phyloP scores from a whole-genome alignment of 2,888 invertebrate species.

The Bugula neritina region DNA sequence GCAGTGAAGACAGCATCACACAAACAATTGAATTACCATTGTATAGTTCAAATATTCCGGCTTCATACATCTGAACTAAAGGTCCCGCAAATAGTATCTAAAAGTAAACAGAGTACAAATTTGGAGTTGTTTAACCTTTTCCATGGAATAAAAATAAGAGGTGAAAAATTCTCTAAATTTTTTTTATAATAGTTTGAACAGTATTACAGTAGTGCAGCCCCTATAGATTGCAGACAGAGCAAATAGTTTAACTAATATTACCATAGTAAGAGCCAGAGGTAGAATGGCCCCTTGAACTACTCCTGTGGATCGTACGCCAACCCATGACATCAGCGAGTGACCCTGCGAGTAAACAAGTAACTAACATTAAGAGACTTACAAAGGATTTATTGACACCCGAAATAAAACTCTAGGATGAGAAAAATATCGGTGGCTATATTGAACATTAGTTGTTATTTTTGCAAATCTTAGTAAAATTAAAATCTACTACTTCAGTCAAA shows the following conservation, averaged over 20 bases:
- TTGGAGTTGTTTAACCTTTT: not conserved
- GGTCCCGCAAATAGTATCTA: constrained; percentile 50
- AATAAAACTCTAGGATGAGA: too few relatives aligned
- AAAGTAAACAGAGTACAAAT: constrained; percentile 57
- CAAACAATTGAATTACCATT: constrained; percentile 37
- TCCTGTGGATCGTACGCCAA: constrained; percentile 72
- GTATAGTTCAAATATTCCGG: constrained; percentile 48
- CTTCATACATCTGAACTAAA: constrained; percentile 46
- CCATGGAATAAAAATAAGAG: not conserved
- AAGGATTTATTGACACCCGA: too few relatives aligned
- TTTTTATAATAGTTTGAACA: too few relatives aligned
- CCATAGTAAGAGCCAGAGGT: constrained; percentile 64
- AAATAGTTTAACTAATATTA: constrained; percentile 31
- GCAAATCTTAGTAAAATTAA: too few relatives aligned
- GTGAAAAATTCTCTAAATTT: not conserved
- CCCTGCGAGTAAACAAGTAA: constrained; percentile 36
- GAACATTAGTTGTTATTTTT: too few relatives aligned
- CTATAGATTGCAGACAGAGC: too few relatives aligned
- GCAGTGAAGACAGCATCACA: too few relatives aligned
- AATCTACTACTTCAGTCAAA: too few relatives aligned
- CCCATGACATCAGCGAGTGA: constrained; percentile 43
- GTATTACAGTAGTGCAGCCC: too few relatives aligned
- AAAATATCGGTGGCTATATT: too few relatives aligned
- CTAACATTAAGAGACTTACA: too few relatives aligned
- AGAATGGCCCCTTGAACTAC: constrained; percentile 66